Conservation (phyloP, 2,113 vertebrate species). For the Cebidichthys violaceus region DNA sequence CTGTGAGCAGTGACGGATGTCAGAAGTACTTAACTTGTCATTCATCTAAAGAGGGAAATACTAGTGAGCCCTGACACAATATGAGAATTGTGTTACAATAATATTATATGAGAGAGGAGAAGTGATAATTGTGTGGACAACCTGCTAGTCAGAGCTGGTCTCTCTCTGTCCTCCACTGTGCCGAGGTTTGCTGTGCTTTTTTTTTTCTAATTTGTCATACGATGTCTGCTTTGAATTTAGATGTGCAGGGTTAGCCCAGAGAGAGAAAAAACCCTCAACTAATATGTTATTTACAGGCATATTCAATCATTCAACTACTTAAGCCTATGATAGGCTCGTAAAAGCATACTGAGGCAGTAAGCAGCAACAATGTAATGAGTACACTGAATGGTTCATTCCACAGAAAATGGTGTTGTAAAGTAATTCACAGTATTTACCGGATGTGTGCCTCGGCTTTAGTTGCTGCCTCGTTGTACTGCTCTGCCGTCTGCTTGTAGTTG, state of each 20-base stretch:
- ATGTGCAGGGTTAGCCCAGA: neutral
- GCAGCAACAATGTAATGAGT: neutral
- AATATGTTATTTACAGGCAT: conserved; percentile 1
- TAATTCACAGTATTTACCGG: conserved; percentile 84
- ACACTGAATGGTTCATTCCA: neutral
- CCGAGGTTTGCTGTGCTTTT: neutral
- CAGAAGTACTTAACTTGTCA: neutral
- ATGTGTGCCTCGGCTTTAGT: conserved; percentile 86
- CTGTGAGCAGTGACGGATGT: neutral
- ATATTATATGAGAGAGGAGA: neutral
- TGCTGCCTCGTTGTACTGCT: conserved; percentile 89
- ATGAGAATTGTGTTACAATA: conserved; percentile 25
- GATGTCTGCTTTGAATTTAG: neutral
- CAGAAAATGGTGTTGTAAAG: conserved; percentile 11
- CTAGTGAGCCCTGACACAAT: neutral
- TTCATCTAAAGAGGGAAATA: conserved; percentile 6
- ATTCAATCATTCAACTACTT: neutral
- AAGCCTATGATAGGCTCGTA: neutral
- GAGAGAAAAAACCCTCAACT: neutral
- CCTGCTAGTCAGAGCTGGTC: neutral
- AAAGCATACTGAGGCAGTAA: conserved; percentile 5
- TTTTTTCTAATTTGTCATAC: neutral
- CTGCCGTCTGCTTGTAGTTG: conserved; percentile 88
- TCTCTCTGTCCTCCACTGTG: neutral
- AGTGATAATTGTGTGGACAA: conserved; percentile 28